A percentile compares a stretch with the other conserved stretches of the same genome.
Evolutionary conservation across 2,113 vertebrate genomes (phyloP).

Genomic region (Malurus alboscapulatus): DNA sequence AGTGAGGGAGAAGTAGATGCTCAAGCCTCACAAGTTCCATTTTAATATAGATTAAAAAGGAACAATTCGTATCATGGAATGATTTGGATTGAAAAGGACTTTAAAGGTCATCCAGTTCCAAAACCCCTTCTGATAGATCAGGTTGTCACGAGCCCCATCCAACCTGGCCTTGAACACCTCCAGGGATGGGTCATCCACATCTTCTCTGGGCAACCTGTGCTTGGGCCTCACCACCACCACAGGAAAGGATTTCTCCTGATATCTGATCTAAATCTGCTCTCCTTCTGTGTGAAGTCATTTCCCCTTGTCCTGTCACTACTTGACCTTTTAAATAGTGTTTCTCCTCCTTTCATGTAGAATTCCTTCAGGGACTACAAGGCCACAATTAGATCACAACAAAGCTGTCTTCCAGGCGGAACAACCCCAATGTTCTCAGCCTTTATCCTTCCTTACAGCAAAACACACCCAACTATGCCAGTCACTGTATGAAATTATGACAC

Average conservation of each 20-base stretch:
- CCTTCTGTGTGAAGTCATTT: neutral
- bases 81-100: neutral
- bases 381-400: neutral
- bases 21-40: neutral
- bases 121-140: rapidly evolving
- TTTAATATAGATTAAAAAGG: neutral
- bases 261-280: neutral
- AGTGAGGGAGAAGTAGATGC: neutral
- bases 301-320: neutral
- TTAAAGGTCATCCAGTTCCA: neutral
- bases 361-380: neutral
- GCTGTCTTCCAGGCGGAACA: neutral
- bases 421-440: neutral
- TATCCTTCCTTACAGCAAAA: neutral
- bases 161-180: neutral
- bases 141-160: neutral
- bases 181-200: neutral
- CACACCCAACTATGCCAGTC: neutral
- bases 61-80: neutral
- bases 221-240: neutral
- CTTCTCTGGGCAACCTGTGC: neutral
- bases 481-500: neutral
- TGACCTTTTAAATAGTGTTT: neutral
- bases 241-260: neutral
- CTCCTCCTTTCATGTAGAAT: neutral